A percentile compares a stretch with the other conserved stretches of the same genome.
phyloP scores from a whole-genome alignment of 2,797 vertebrate species.

The Mormyrops attenuatus region DNA sequence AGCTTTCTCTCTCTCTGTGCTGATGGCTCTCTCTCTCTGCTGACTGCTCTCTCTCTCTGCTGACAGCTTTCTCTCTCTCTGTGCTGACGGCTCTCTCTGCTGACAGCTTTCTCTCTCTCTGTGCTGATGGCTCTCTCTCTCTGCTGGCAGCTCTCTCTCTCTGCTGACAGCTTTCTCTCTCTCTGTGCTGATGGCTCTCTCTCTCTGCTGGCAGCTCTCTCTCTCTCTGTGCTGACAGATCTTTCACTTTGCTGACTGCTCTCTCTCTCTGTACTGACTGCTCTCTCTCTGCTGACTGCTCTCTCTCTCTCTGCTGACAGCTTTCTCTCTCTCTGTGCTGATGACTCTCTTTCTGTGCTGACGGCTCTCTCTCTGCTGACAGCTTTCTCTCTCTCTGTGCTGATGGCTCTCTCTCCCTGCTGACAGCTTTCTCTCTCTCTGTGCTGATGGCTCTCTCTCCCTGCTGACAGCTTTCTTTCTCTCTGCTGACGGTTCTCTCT shows the following conservation, averaged over 20 bases:
- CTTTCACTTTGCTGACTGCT: not conserved
- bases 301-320: not conserved
- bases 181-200: conserved; percentile 9
- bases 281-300: conserved; percentile 50
- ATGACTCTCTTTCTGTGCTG: not conserved
- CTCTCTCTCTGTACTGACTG: not conserved
- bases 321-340: not conserved
- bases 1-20: no score
- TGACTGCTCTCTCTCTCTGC: no score
- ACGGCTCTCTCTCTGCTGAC: conserved; percentile 34
- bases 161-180: not conserved
- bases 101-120: conserved; percentile 30
- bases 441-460: no score
- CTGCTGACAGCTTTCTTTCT: no score
- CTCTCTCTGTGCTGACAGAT: not conserved
- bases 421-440: not conserved
- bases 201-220: conserved; percentile 42
- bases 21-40: no score
- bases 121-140: conserved; percentile 28
- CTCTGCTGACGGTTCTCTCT: no score
- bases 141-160: not conserved
- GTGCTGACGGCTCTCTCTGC: not conserved
- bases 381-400: conserved; percentile 38
- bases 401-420: not conserved
- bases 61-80: no score